phyloP scores from a whole-genome alignment of 23 tunicate genomes.

The Botrylloides violaceus region DNA sequence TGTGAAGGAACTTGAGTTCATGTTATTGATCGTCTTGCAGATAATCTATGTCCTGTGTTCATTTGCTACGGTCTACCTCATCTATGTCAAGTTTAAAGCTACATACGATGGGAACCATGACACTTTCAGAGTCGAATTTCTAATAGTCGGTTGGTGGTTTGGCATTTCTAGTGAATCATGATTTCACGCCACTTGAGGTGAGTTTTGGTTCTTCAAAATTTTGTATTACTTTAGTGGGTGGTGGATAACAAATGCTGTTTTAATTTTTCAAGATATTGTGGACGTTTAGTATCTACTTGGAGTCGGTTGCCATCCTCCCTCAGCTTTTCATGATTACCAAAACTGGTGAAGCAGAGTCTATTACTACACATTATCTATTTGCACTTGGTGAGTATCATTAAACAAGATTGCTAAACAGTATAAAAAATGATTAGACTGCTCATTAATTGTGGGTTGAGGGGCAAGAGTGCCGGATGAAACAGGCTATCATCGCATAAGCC shows the following conservation, averaged over 20 bases:
- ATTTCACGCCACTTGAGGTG: conserved; percentile 84
- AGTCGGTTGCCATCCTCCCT: conserved; percentile 96
- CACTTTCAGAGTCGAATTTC: conserved; percentile 89
- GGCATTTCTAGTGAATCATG: conserved; percentile 94
- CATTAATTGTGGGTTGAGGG: too few relatives aligned
- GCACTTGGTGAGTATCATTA: conserved; percentile 61
- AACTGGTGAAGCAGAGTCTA: conserved; percentile 98
- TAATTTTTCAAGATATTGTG: conserved; percentile 64
- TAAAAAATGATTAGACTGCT: too few relatives aligned
- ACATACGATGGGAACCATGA: conserved; percentile 99
- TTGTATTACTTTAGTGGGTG: background rate
- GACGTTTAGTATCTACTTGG: conserved; percentile 98
- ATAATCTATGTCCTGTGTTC: conserved; percentile 74
- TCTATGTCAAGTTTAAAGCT: conserved; percentile 95
- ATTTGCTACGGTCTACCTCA: conserved; percentile 78
- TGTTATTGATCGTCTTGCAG: conserved; percentile 11
- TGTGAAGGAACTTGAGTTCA: too few relatives aligned
- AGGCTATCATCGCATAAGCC: too few relatives aligned
- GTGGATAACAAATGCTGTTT: background rate
- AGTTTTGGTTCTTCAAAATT: background rate
- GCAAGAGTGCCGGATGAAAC: too few relatives aligned
- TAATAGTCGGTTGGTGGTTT: conserved; percentile 97
- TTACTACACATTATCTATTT: conserved; percentile 95
- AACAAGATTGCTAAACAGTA: too few relatives aligned
- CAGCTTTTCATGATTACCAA: conserved; percentile 97